Conservation (phyloP, 2,888 invertebrate species). For the Amblyjoppa fuscipennis region DNA sequence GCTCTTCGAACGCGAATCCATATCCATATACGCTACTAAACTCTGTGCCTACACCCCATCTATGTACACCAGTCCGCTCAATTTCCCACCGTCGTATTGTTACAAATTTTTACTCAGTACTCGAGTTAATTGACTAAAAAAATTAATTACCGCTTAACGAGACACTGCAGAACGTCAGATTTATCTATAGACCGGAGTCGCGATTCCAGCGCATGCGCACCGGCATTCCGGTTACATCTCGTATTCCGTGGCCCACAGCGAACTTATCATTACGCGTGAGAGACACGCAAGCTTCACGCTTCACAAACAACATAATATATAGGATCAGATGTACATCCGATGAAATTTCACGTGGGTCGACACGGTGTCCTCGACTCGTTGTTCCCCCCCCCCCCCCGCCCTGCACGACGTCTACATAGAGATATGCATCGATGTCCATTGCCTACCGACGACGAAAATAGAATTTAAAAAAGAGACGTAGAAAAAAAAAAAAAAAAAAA, state of each 20-base stretch:
- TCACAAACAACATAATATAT: not conserved
- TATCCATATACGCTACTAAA: too few species aligned
- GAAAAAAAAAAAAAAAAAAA: not conserved
- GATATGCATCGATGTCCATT: not conserved
- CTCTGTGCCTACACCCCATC: too few species aligned
- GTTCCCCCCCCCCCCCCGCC: not conserved
- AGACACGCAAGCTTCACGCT: not conserved
- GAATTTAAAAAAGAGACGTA: not conserved
- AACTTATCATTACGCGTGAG: not conserved
- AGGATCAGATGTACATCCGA: not conserved
- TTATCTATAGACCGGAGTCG: not conserved
- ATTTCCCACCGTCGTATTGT: too few species aligned
- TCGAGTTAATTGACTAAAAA: too few species aligned
- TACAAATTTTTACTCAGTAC: too few species aligned
- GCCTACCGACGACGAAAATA: slow-evolving; percentile 1
- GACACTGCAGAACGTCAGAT: not conserved
- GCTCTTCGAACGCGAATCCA: not conserved
- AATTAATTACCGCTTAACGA: not conserved
- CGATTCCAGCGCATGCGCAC: not conserved
- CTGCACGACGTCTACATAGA: not conserved
- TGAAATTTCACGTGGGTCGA: not conserved
- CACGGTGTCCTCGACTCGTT: slow-evolving; percentile 10
- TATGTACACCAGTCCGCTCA: too few species aligned
- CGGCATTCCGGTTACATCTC: not conserved
- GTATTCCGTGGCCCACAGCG: not conserved